Conservation (phyloP, 2,888 invertebrate genomes). For the Plagodis dolabraria region DNA sequence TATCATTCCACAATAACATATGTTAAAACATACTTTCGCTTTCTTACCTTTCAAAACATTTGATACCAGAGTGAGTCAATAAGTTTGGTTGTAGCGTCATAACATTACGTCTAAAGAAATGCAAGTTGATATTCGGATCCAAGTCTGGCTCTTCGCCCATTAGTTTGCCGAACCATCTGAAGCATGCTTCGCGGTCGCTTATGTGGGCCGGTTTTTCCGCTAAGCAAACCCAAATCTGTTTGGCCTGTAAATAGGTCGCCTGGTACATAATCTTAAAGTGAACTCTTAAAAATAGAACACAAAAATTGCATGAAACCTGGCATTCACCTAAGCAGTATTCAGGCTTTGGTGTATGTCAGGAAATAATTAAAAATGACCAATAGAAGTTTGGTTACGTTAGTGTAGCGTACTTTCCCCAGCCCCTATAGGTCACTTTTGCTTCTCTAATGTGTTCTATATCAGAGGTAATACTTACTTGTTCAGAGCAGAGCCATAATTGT, state of each 20-base stretch:
- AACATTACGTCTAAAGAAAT: conserved; percentile 98
- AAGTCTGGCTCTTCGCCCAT: conserved; percentile 99
- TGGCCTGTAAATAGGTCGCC: conserved; percentile 83
- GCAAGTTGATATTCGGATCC: conserved; percentile 97
- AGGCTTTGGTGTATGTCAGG: conserved; percentile 5
- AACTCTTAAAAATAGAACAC: conserved; percentile 21
- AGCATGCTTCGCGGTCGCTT: conserved; percentile 97
- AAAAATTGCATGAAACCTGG: conserved; percentile 10
- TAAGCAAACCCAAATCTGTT: conserved; percentile 98
- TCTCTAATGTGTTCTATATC: neutral
- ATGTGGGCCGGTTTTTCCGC: conserved; percentile 97
- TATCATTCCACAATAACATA: neutral
- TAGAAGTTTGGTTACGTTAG: neutral
- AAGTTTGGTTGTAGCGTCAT: conserved; percentile 95
- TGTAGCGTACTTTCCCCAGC: neutral
- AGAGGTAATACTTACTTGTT: conserved; percentile 85
- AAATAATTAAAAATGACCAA: conserved; percentile 10
- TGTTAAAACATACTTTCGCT: neutral
- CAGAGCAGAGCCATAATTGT: conserved; percentile 97
- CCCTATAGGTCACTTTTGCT: conserved; percentile 4
- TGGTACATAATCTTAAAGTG: conserved; percentile 17
- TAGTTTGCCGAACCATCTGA: conserved; percentile 98
- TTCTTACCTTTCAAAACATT: conserved; percentile 89
- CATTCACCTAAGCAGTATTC: conserved; percentile 5
- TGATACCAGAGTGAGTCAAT: conserved; percentile 97